These are phyloP conservation scores for Diploscapter pachys DNA, from an alignment of 1,140 invertebrate genomes.

Conservation along the genomic window DNA sequence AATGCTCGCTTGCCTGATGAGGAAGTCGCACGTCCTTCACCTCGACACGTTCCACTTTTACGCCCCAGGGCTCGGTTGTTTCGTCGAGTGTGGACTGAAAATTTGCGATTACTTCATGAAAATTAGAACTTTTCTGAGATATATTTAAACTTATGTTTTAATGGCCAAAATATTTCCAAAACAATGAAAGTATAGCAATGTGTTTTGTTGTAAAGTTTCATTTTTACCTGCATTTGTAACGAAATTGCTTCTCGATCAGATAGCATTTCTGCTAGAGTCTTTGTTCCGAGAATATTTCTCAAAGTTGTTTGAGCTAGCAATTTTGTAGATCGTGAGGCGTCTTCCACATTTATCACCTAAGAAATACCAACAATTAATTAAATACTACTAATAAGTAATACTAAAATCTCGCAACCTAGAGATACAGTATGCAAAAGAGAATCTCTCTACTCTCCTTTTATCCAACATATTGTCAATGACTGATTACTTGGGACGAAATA, in stretches of 20 bases:
- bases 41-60: constrained; percentile 88
- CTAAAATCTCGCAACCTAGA: too few species aligned
- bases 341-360: constrained; percentile 73
- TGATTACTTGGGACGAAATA: too few species aligned
- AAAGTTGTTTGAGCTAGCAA: constrained; percentile 78
- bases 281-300: constrained; percentile 84
- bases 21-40: constrained; percentile 68
- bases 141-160: constrained; percentile 74
- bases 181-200: constrained; percentile 64
- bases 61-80: constrained; percentile 87
- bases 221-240: constrained; percentile 74
- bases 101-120: constrained; percentile 1
- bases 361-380: neutral
- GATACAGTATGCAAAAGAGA: too few species aligned
- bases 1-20: constrained; percentile 38
- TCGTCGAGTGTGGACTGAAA: constrained; percentile 69
- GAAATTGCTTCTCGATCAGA: constrained; percentile 86
- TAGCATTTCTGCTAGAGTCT: constrained; percentile 82
- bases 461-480: too few species aligned
- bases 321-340: constrained; percentile 78
- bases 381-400: neutral
- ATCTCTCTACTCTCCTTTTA: too few species aligned
- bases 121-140: constrained; percentile 65
- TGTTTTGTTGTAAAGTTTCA: too few species aligned
- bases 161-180: constrained; percentile 66